Percentiles rank a stretch among this genome's conserved stretches.
Conservation (phyloP, 2,888 invertebrate genomes). For the Dyspetes luteomarginatus region DNA sequence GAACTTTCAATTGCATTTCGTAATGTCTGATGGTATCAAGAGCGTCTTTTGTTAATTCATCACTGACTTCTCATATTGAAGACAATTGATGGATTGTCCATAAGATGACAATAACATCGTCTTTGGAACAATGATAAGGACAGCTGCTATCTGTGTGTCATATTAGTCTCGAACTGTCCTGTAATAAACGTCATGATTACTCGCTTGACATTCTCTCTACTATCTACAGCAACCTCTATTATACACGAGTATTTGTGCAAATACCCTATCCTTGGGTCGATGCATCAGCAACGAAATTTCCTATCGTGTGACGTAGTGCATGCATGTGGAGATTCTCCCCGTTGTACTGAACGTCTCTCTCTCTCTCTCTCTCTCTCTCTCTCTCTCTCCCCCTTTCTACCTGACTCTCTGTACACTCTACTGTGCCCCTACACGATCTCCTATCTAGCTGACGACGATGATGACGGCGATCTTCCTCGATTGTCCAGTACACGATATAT, state of each 20-base stretch:
- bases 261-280: slow-evolving; percentile 3
- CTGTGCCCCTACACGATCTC: too few relatives aligned
- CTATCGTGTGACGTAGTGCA: slow-evolving; percentile 36
- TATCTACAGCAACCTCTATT: slow-evolving; percentile 7
- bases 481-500: slow-evolving; percentile 1
- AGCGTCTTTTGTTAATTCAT: too few relatives aligned
- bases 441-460: slow-evolving; percentile 38
- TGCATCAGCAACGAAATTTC: slow-evolving; percentile 58
- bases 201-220: slow-evolving; percentile 4
- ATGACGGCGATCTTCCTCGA: slow-evolving; percentile 48
- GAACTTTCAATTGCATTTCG: too few relatives aligned
- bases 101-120: slow-evolving; percentile 42
- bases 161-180: slow-evolving; percentile 28
- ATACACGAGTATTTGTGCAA: slow-evolving; percentile 19
- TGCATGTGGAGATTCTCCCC: slow-evolving; percentile 34
- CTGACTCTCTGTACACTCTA: not conserved
- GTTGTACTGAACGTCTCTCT: not conserved
- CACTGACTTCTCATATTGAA: too few relatives aligned
- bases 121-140: slow-evolving; percentile 56
- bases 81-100: slow-evolving; percentile 28
- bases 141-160: slow-evolving; percentile 33
- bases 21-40: too few relatives aligned
- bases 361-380: not conserved
- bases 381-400: not conserved
- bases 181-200: slow-evolving; percentile 56